Base-by-base conservation (phyloP, 2,797 vertebrate species). In the Jordanella pulchra region DNA sequence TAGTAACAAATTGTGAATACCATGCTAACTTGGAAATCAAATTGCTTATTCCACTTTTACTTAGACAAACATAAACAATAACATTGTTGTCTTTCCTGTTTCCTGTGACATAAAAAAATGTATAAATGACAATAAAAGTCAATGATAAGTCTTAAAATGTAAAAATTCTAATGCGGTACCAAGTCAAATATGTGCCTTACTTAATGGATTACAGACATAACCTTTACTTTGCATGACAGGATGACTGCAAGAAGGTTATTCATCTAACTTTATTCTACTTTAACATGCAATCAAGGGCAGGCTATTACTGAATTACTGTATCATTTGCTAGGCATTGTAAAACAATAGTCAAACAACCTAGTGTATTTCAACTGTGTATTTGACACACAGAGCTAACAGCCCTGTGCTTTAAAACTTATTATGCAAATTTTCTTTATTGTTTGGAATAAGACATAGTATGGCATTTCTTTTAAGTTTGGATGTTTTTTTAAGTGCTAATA, bases 171-270 rank as follows among this genome's bases (percentile, higher is more conserved):
- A 58, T 71, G n/a, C 78, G 77, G 23, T 13, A 78, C 65, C 75
- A 50, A 60, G 35, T 72, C 42, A 61, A 47, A 15, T 60, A 72
- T 45, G 25, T 77, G 68, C 84, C 54, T 81, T 60, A 77, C 69
- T 63, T 60, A 44, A 67, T 50, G 53, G 35, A 44, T 75, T 7
- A 79, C 28, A 74, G 39, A 79, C 76, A 81, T 67, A 86, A 79
- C 72, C 39, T 89, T 83, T 80, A 55, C 78, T 64, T 70, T 75
- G 50, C 50, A 74, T 83, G 75, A 83, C 71, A 73, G 63, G 58
- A 73, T 1, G 7, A 35, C 30, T 4, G 21, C 65, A 17, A 79
- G 83, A 80, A 86, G 47, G 71, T 79, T 69, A 79, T 77, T 72
- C 53, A 81, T 82, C 65, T n/a, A 72, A 70, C 50, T 66, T 21